A percentile compares a stretch with the other conserved stretches of the same genome.
Evolutionary conservation across 2,888 invertebrate species (phyloP).

Genomic region (Nomada ruficornis): DNA sequence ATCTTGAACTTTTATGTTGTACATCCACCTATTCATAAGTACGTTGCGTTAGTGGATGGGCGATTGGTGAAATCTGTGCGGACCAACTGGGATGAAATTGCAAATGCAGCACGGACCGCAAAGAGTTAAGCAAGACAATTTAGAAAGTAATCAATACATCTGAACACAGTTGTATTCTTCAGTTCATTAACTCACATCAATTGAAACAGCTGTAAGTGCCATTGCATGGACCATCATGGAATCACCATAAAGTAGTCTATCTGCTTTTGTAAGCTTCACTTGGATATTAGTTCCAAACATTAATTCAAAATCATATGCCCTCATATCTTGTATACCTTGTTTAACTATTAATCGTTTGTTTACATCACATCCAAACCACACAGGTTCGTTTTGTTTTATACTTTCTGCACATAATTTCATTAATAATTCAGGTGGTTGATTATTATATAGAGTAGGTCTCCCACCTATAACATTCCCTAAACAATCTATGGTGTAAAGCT

Average conservation of each 20-base stretch:
- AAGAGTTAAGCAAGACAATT: not conserved
- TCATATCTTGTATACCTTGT: constrained; percentile 91
- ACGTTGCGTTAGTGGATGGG: no score
- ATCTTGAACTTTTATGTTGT: no score
- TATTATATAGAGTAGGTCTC: constrained; percentile 92
- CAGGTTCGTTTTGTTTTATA: constrained; percentile 92
- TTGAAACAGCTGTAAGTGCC: constrained; percentile 93
- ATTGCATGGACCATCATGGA: constrained; percentile 97
- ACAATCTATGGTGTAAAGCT: constrained; percentile 93
- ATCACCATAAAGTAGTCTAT: constrained; percentile 93
- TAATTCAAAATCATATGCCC: constrained; percentile 92
- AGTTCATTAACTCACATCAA: constrained; percentile 87
- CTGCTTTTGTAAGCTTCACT: constrained; percentile 90
- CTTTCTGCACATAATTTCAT: constrained; percentile 91
- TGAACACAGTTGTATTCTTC: not conserved
- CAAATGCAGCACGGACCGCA: no score
- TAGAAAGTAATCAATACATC: not conserved
- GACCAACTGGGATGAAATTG: no score
- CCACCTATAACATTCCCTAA: constrained; percentile 95
- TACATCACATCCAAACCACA: constrained; percentile 97
- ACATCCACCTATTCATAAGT: no score
- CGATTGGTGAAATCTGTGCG: no score
- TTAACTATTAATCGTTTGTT: constrained; percentile 92
- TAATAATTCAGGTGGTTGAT: constrained; percentile 92
- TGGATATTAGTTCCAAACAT: constrained; percentile 94